Evolutionary conservation across 2,888 invertebrate genomes (phyloP).

Genomic region (Ornithoptera priamus): DNA sequence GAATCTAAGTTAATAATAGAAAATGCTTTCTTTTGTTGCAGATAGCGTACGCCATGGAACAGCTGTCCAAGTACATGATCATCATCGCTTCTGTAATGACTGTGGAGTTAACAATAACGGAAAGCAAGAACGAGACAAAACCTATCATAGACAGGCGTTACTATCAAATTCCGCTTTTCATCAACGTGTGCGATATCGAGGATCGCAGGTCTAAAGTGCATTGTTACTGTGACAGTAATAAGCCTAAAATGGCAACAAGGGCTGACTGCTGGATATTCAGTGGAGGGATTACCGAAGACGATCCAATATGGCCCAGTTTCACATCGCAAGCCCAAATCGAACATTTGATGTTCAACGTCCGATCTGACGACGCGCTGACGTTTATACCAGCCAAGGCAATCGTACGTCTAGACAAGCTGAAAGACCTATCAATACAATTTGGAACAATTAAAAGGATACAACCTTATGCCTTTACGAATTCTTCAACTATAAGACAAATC

Average conservation of each 20-base stretch:
- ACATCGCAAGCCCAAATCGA: constrained; percentile 84
- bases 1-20: neutral
- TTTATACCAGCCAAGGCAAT: constrained; percentile 86
- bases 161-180: constrained; percentile 61
- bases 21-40: constrained; percentile 15
- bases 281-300: constrained; percentile 81
- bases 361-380: constrained; percentile 84
- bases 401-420: constrained; percentile 83
- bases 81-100: constrained; percentile 69
- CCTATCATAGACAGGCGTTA: constrained; percentile 61
- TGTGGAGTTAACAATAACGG: constrained; percentile 62
- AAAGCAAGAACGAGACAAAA: constrained; percentile 65
- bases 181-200: constrained; percentile 71
- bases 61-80: constrained; percentile 61
- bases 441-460: constrained; percentile 86
- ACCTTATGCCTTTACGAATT: constrained; percentile 87
- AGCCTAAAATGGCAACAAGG: constrained; percentile 79
- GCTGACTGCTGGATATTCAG: constrained; percentile 88
- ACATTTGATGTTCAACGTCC: constrained; percentile 85
- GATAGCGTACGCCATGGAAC: constrained; percentile 51
- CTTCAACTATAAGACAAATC: constrained; percentile 84
- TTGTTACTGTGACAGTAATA: constrained; percentile 73
- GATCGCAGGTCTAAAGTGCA: constrained; percentile 72
- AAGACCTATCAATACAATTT: constrained; percentile 85
- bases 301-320: constrained; percentile 87